Base-by-base conservation (phyloP, 2,113 vertebrate species). In the Chelonoidis abingdonii region DNA sequence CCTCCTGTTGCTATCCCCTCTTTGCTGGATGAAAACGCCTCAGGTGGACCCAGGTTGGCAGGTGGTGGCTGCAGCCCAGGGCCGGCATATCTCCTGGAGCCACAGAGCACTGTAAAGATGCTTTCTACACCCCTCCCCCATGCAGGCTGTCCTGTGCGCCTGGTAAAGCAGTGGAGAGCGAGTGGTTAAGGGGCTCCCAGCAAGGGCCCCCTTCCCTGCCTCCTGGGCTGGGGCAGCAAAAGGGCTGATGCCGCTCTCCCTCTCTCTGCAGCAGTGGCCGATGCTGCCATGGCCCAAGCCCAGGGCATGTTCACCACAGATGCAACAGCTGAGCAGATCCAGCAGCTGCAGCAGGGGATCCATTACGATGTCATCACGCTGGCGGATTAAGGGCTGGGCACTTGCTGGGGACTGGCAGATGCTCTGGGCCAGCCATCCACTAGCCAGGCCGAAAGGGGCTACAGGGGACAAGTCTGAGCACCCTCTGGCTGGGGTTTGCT, bases 331-430 rank as follows among this genome's bases (percentile, higher is more conserved):
- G 99, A 99, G 90, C 99, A 99, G 97, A 97, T 99, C 85, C 99
- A 99, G 92, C 98, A 99, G 97, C 98, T 99, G 97, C 99, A 99
- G 96, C 98, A 99, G 65, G 99, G 98, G 82, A 98, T 99, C 96
- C 99, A 99, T 88, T 99, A 99, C 6, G 99, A 99, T 0, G 99
- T 99, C 97, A 99, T 99, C 95, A 99, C 99, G 2, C 98, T 99
- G 97, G 95, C 98, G 0, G 99, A 99, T 44, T 99, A 98, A 96
- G 49, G 8, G 41, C 65, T 38, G 65, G 35, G 6, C 16, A 8
- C 14, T 35, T 62, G 5, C 4, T 4, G 0, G 79, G 81, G 52
- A 49, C 47, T 1, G 89, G 87, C 22, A 22, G 38, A 38, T 10
- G 31, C 44, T 29, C 53, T 35, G 47, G 78, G 79, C 80, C 82